phyloP scores from a whole-genome alignment of 2,888 invertebrate species.

The Adineta ricciae region DNA sequence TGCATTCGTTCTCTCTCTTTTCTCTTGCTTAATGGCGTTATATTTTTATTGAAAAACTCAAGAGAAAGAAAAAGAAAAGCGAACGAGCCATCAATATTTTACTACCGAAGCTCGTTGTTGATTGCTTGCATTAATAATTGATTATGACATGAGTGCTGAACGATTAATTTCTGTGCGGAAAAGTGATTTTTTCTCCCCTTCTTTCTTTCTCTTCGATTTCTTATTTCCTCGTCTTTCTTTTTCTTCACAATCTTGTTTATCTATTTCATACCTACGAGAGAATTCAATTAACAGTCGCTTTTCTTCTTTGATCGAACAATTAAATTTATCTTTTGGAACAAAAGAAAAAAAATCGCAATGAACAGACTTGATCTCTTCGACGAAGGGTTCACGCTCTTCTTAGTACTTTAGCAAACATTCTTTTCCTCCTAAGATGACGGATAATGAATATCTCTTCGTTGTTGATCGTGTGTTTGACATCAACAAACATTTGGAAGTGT shows the following conservation, averaged over 20 bases:
- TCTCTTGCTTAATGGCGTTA: not conserved
- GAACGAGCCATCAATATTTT: not conserved
- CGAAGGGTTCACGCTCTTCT: not conserved
- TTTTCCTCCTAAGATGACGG: not conserved
- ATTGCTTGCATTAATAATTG: not conserved
- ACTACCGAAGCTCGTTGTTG: not conserved
- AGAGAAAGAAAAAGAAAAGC: not conserved
- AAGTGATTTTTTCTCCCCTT: not conserved
- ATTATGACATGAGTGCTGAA: not conserved
- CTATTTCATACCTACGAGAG: not conserved
- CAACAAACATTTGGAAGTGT: not conserved
- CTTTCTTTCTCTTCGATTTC: not conserved
- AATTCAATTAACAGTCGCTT: not conserved
- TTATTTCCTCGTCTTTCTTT: not conserved
- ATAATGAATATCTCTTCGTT: not conserved
- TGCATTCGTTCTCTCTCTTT: not conserved
- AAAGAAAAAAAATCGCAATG: not conserved
- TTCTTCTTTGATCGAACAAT: not conserved
- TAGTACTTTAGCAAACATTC: not conserved
- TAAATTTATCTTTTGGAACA: not conserved
- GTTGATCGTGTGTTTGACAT: conserved; percentile 5
- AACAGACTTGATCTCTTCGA: not conserved
- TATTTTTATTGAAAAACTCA: conserved; percentile 3
- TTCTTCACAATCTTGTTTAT: not conserved
- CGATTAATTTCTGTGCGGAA: not conserved